phyloP scores from a whole-genome alignment of 2,888 invertebrate genomes.

The Deilephila porcellus region DNA sequence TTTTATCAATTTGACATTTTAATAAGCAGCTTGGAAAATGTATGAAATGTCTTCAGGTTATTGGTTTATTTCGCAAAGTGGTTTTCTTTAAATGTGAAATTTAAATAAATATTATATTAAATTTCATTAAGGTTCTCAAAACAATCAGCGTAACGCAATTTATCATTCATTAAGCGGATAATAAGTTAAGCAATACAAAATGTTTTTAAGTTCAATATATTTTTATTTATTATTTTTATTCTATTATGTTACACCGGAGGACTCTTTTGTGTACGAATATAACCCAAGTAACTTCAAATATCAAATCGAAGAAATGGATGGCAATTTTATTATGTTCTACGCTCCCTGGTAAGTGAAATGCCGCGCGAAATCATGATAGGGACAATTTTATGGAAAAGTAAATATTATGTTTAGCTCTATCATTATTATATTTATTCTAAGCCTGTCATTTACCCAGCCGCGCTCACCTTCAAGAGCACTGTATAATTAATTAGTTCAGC shows the following conservation, averaged over 20 bases:
- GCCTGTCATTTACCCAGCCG: neutral
- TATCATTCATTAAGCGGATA: no score
- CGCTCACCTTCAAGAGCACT: neutral
- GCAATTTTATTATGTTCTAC: slow-evolving; percentile 91
- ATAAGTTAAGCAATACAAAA: neutral
- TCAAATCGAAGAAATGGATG: slow-evolving; percentile 86
- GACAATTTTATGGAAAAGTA: neutral
- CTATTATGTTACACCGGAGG: slow-evolving; percentile 88
- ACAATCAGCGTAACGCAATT: no score
- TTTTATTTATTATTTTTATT: slow-evolving; percentile 67
- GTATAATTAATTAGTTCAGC: slow-evolving; percentile 1
- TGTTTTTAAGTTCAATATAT: slow-evolving; percentile 17
- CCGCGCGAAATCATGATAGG: neutral
- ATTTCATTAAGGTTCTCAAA: no score
- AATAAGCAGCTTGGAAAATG: neutral
- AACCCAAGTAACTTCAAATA: slow-evolving; percentile 86
- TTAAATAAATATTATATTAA: neutral
- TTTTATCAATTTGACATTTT: neutral
- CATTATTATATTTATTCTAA: neutral
- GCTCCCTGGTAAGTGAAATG: slow-evolving; percentile 89
- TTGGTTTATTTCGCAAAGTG: neutral
- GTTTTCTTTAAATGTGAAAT: neutral
- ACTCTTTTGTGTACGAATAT: slow-evolving; percentile 84
- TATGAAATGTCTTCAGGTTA: slow-evolving; percentile 3
- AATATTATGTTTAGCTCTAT: neutral